These are phyloP conservation scores for Clusia tigrina DNA, from an alignment of 2,888 invertebrate genomes.

Conservation along the genomic window DNA sequence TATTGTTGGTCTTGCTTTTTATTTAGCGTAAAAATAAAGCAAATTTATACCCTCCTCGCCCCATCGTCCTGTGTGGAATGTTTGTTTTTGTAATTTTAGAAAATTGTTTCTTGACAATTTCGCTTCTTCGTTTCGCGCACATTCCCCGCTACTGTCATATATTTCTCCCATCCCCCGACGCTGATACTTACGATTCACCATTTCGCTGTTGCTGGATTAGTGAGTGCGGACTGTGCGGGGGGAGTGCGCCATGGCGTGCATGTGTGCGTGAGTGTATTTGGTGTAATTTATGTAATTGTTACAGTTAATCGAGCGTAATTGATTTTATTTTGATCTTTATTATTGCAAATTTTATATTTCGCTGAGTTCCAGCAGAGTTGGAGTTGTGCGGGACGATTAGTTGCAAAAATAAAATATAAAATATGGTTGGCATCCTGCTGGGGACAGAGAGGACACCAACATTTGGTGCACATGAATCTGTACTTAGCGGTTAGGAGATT, in stretches of 20 bases:
- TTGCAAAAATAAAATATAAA: too few relatives aligned
- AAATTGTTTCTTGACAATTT: constrained; percentile 23
- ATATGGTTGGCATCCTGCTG: too few relatives aligned
- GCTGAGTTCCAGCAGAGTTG: too few relatives aligned
- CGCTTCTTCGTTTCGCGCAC: not conserved
- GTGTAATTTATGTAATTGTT: constrained; percentile 60
- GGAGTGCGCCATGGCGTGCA: not conserved
- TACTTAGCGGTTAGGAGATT: too few relatives aligned
- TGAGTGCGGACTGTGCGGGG: not conserved
- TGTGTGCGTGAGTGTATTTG: constrained; percentile 30
- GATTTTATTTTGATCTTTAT: constrained; percentile 60
- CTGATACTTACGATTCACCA: constrained; percentile 6
- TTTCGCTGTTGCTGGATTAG: constrained; percentile 2
- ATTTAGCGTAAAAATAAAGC: constrained; percentile 5
- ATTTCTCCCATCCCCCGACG: constrained; percentile 1
- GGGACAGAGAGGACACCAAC: too few relatives aligned
- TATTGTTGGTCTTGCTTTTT: constrained; percentile 5
- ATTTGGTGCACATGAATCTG: too few relatives aligned
- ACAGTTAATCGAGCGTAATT: constrained; percentile 62
- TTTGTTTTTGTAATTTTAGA: constrained; percentile 20
- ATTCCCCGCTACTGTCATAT: constrained; percentile 22
- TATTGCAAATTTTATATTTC: constrained; percentile 35
- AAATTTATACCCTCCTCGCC: not conserved
- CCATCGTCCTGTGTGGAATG: too few relatives aligned
- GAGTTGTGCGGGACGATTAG: too few relatives aligned